Evolutionary conservation across 2,888 invertebrate genomes (phyloP), one percentile per base, ranked within the genome.

Genomic region (Arrhopalites spinosus): DNA sequence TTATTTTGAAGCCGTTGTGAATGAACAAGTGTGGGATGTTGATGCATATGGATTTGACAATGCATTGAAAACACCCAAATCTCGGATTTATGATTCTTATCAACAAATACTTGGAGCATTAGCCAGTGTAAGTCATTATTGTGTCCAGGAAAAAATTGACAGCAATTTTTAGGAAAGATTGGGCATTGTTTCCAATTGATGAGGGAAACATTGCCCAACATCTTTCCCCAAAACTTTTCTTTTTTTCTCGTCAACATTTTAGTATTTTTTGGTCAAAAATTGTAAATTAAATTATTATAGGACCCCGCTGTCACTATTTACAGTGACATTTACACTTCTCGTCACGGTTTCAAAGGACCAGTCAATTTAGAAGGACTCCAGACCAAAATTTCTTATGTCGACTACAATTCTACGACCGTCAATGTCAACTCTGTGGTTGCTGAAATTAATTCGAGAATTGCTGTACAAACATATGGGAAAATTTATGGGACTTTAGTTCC

Each of bases 401-500:
- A 81, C 56, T 80, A 73, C 66, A 73, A 73, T 29, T 7, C 20
- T 3, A 45, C 73, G 2, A 47, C 25, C 23, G 45, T 30, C 7
- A 78, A 78, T 53, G 79, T 78, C 0, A 79, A 80, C 25, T 61
- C 77, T 29, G 80, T 76, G 1, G 78, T 78, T 8, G 80, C 79
- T 0, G 68, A 79, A 0, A 80, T 81, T 47, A 81, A 81, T 70
- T 77, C 76, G 11, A 68, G 78, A 36, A 78, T 81, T 67, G 73
- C 78, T 5, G 72, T 78, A n/a, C 80, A 81, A 70, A 81, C 81
- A 0, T 77, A 73, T 77, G 79, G 77, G 13, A 78, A 76, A 68
- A 80, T 81, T 61, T 75, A 76, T 72, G 79, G 78, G n/a, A 77
- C 78, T 30, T 56, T 80, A 2, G 79, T 81, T 56, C 81, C 81